phyloP scores from a whole-genome alignment of 2,888 invertebrate species.

The Andrena fulva region DNA sequence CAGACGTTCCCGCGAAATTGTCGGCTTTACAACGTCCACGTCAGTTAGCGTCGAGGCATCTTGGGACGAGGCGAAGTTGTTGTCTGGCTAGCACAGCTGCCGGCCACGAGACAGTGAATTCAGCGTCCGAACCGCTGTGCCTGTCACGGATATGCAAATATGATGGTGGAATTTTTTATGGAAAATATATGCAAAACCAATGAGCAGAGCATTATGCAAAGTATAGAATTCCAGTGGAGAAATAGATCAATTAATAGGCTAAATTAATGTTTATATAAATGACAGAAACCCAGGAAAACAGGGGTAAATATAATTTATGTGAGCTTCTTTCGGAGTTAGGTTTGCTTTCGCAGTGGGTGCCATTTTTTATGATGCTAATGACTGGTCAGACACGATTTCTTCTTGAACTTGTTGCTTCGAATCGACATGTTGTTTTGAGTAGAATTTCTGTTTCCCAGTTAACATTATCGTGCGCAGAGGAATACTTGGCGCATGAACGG shows the following conservation, averaged over 20 bases:
- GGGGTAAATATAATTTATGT: too few species aligned
- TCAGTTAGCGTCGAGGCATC: constrained; percentile 71
- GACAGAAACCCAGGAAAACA: too few species aligned
- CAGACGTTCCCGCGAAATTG: constrained; percentile 47
- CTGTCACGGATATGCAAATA: constrained; percentile 13
- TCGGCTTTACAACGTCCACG: constrained; percentile 70
- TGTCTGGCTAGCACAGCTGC: constrained; percentile 39
- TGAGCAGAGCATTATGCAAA: neutral
- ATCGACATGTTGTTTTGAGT: neutral
- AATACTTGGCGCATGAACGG: neutral
- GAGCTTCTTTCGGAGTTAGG: too few species aligned
- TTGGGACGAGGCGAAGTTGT: constrained; percentile 40
- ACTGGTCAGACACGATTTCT: too few species aligned
- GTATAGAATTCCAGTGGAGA: too few species aligned
- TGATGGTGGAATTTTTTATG: neutral
- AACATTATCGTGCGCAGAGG: neutral
- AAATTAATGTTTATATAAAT: too few species aligned
- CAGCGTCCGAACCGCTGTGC: constrained; percentile 18
- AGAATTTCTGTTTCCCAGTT: neutral
- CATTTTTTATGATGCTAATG: too few species aligned
- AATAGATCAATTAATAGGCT: too few species aligned
- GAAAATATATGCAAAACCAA: neutral
- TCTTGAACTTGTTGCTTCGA: neutral
- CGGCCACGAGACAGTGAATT: constrained; percentile 38
- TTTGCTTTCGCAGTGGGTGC: too few species aligned